A percentile compares a stretch with the other conserved stretches of the same genome.
phyloP scores from a whole-genome alignment of 2,888 invertebrate genomes.

The Ashinkailepas kermadecensis region DNA sequence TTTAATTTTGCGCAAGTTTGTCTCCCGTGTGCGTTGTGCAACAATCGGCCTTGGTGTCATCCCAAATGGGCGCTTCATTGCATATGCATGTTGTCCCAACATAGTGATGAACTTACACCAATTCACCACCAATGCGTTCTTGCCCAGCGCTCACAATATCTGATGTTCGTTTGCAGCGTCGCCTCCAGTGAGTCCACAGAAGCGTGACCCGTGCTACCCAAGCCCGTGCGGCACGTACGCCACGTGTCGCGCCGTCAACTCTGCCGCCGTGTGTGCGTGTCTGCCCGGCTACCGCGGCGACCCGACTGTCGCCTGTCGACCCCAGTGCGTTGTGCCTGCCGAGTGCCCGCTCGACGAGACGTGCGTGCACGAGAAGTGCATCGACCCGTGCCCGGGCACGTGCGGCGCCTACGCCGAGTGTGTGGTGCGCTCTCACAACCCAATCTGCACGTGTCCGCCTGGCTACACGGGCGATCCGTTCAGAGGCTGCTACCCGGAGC shows the following conservation, averaged over 20 bases:
- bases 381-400: slow-evolving; percentile 66
- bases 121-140: too few species aligned
- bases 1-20: too few species aligned
- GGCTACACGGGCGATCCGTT: slow-evolving; percentile 71
- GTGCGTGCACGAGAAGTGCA: slow-evolving; percentile 61
- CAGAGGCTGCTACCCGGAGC: slow-evolving; percentile 53
- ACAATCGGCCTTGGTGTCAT: too few species aligned
- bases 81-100: too few species aligned
- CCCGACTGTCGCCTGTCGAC: slow-evolving; percentile 65
- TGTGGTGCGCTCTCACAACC: slow-evolving; percentile 63
- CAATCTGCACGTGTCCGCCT: slow-evolving; percentile 62
- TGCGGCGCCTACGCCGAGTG: slow-evolving; percentile 49
- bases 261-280: slow-evolving; percentile 57
- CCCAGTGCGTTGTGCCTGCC: slow-evolving; percentile 73
- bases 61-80: too few species aligned
- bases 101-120: too few species aligned
- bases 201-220: slow-evolving; percentile 61
- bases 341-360: slow-evolving; percentile 69
- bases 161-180: neutral
- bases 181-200: slow-evolving; percentile 15
- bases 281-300: slow-evolving; percentile 66
- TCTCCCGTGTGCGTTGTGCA: too few species aligned
- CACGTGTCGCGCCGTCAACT: slow-evolving; percentile 47
- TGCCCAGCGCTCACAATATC: too few species aligned
- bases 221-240: slow-evolving; percentile 83